Evolutionary conservation across 1,140 invertebrate species (phyloP), one percentile per base, ranked within the genome.

Genomic region (Hirudo medicinalis): DNA sequence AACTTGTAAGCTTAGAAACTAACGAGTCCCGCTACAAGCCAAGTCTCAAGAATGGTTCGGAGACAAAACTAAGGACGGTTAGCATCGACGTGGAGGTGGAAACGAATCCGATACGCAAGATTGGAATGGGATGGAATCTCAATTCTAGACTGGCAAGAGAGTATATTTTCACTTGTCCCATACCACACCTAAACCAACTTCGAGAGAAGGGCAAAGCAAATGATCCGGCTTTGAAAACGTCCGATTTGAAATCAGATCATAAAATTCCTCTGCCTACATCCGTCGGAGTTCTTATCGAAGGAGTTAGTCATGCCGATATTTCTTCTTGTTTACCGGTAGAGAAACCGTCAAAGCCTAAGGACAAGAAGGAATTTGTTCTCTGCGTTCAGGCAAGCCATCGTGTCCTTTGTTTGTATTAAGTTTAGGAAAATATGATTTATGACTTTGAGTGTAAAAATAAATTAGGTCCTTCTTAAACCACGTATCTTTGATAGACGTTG

Each of bases 71-170:
- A 6, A 22, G 17, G 11, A 32, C 22, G 8, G 57, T 32, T 32
- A 25, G 3, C 57, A 63, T 63, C 19, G 57, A 63, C 20, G 57
- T 63, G 57, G 11, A 8, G 15, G 20, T n/a, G 22, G 57, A 63
- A 32, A 19, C 8, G 11, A 63, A 63, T 63, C 11, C 13, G 11
- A 63, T n/a, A 13, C 22, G 57, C 11, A 13, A 13, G 2, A 54
- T 70, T 25, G 69, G 69, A n/a, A 49, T 49, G n/a, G 69, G 69
- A 6, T 70, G 69, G 69, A 2, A 43, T n/a, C 53, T 70, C 29
- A 70, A 70, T 17, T 25, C 20, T 6, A 43, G 54, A 53, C n/a
- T 19, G 29, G 69, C n/a, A 25, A 70, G 29, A 40, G 67, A 68
- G 40, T 68, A 68, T 25, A 40, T 68, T 9, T 68, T 29, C 29